A percentile compares a stretch with the other conserved stretches of the same genome.
These are phyloP conservation scores for Dryoscopus gambensis DNA, from an alignment of 2,113 vertebrate genomes.

Conservation along the genomic window DNA sequence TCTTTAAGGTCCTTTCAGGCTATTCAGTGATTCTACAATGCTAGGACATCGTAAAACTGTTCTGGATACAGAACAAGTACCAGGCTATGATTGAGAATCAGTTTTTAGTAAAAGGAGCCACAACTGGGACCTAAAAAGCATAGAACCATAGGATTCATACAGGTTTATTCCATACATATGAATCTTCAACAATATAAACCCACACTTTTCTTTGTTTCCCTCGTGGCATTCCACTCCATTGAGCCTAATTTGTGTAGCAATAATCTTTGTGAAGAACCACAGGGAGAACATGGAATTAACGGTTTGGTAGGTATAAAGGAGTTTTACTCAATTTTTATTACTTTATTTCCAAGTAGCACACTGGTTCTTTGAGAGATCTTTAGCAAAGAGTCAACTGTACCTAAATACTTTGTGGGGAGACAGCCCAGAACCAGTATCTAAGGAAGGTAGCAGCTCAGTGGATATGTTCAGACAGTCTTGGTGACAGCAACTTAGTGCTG, in stretches of 20 bases:
- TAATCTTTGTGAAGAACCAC: not conserved
- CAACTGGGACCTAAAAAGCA: not conserved
- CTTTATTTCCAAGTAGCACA: not conserved
- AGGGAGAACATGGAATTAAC: not conserved
- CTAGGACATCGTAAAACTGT: not conserved
- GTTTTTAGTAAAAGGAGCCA: not conserved
- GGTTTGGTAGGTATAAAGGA: not conserved
- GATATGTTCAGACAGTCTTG: not conserved
- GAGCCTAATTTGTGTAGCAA: not conserved
- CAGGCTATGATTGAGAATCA: not conserved
- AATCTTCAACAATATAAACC: not conserved
- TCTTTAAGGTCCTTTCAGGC: not conserved
- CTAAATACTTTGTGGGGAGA: not conserved
- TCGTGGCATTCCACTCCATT: not conserved
- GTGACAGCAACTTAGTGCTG: not conserved
- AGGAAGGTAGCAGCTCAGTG: not conserved
- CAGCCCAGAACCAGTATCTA: not conserved
- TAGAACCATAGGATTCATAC: not conserved
- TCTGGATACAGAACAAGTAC: not conserved
- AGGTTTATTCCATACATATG: not conserved
- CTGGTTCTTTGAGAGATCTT: not conserved
- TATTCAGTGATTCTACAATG: not conserved
- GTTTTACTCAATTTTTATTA: not conserved
- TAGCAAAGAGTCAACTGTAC: not conserved
- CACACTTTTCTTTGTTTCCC: not conserved